Evolutionary conservation across 2,113 vertebrate genomes (phyloP), one percentile per base, ranked within the genome.

Genomic region (Octodon degus): DNA sequence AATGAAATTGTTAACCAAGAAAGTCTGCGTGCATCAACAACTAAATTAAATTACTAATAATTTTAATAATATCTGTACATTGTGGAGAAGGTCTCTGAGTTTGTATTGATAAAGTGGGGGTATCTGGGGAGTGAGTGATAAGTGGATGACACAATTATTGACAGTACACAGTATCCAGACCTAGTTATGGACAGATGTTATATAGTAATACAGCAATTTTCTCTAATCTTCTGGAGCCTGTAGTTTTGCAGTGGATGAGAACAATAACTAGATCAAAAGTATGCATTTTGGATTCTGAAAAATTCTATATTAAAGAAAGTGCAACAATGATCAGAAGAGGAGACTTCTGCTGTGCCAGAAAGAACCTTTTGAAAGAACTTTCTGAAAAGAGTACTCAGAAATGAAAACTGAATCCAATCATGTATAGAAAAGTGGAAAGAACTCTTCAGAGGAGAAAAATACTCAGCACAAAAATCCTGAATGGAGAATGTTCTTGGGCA

Each of bases 271-370:
- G 34, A 50, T 47, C 43, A 80, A 86, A 72, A 80, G 88, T 34
- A 79, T 27, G 79, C 0, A 72, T 77, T 83, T 83, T 17, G 55
- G 11, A 93, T 86, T 77, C 43, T 92, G 43, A 37, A 60, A 58
- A 77, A 76, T 34, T 12, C 40, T 83, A 87, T 34, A 91, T 20
- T 47, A 92, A 94, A 50, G 65, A 11, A 94, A 96, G 47, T 40
- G 27, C 14, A 89, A 5, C 20, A 79, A 68, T n/a, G 0, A 16
- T n/a, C 80, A 91, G 25, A 11, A 62, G 30, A 86, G 60, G 8
- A 5, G 25, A 65, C 22, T 6, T 86, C 37, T 91, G 55, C 50
- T 50, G 27, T 76, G 58, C 7, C 80, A 17, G n/a, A 83, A 72
- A 58, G 2, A 1, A 60, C 19, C 87, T 32, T 86, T 22, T 72